Base-by-base conservation (phyloP, 2,888 invertebrate genomes). In the Lypha dubia region DNA sequence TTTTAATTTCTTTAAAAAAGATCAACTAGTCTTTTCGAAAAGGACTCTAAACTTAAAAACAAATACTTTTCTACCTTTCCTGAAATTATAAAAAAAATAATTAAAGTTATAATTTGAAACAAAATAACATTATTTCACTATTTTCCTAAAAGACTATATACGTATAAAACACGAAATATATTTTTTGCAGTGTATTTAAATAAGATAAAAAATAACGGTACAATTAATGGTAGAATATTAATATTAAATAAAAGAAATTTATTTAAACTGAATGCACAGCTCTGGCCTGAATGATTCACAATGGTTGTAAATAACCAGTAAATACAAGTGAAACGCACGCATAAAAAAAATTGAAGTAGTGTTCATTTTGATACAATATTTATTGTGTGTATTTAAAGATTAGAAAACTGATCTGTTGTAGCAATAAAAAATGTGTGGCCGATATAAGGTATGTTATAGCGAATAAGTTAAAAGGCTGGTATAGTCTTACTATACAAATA, bases 1-100 rank as follows among this genome's bases (percentile, higher is more conserved):
- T 67, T 67, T 28, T 67, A 28, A 8, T 22, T 32, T 44, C 56
- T 65, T 58, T 46, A 28, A 70, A 76, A 74, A 58, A 79, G 70
- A 71, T 77, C 74, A 79, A 80, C 88, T 89, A 91, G 91, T 91
- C 91, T 91, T 91, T 91, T 91, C 83, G 88, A 90, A 91, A 91
- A 91, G 91, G 91, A 91, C 91, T 91, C 91, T 91, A 91, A 91
- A 91, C 91, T 89, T 8, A 20, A 56, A 75, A 63, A 62, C 28
- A 51, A 70, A 68, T 22, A 62, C 32, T 63, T 63, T 67, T 68
- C 20, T 28, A 68, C 46, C 67, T 67, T 56, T 28, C 56, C 53
- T 32, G 22, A 77, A 49, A 58, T 58, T 49, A 35, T 71, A 49
- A 32, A 46, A 20, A 32, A 20, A 71, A 17, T 9, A n/a, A n/a